Conservation (phyloP, 1,140 invertebrate species). For the Drosophila grimshawi region DNA sequence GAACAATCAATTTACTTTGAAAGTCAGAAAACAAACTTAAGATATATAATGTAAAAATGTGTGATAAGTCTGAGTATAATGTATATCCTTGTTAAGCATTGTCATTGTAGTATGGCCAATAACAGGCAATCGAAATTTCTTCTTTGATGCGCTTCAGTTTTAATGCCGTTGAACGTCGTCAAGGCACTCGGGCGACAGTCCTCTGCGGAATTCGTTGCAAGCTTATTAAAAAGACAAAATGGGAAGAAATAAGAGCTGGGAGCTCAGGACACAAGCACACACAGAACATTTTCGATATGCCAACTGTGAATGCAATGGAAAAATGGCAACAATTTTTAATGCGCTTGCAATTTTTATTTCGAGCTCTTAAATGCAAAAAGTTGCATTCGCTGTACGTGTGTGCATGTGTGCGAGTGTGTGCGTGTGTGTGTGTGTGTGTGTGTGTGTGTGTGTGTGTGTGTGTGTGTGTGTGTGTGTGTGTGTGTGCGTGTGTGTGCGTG, state of each 20-base stretch:
- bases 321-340: slow-evolving; percentile 83
- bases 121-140: slow-evolving; percentile 26
- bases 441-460: background rate
- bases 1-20: no score
- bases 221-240: slow-evolving; percentile 57
- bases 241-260: slow-evolving; percentile 33
- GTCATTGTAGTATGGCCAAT: slow-evolving; percentile 14
- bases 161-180: slow-evolving; percentile 36
- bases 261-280: slow-evolving; percentile 21
- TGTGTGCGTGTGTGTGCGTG: slow-evolving; percentile 4
- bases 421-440: slow-evolving; percentile 3
- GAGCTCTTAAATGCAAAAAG: slow-evolving; percentile 74
- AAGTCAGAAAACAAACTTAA: no score
- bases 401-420: slow-evolving; percentile 31
- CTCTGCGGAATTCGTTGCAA: slow-evolving; percentile 47
- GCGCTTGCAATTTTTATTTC: slow-evolving; percentile 77
- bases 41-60: no score
- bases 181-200: slow-evolving; percentile 36
- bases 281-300: slow-evolving; percentile 53
- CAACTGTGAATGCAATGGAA: slow-evolving; percentile 69
- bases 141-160: slow-evolving; percentile 30
- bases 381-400: slow-evolving; percentile 6
- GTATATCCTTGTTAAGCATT: background rate
- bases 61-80: background rate
- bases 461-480: no score